Conservation (phyloP, 2,888 invertebrate genomes). For the Argyresthia albistria region DNA sequence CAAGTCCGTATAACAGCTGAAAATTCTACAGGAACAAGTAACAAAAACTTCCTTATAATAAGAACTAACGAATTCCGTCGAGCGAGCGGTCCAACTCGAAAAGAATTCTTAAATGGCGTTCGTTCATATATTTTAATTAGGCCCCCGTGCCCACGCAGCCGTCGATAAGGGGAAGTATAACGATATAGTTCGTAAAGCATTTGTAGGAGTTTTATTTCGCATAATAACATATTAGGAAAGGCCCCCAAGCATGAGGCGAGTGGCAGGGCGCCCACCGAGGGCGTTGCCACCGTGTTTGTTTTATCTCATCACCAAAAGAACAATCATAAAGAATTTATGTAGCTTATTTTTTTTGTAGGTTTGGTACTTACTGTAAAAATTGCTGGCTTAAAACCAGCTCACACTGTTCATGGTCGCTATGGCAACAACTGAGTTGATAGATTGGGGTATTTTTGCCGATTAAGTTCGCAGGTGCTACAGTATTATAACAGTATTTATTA, state of each 20-base stretch:
- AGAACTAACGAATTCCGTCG: slow-evolving; percentile 32
- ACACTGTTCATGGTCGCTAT: too few species aligned
- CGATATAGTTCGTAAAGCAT: slow-evolving; percentile 15
- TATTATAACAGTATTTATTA: neutral
- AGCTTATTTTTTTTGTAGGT: too few species aligned
- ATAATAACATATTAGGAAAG: slow-evolving; percentile 59
- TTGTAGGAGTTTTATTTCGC: slow-evolving; percentile 46
- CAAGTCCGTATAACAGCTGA: neutral
- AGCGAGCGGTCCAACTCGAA: slow-evolving; percentile 20
- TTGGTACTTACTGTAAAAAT: neutral
- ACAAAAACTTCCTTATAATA: neutral
- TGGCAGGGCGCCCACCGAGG: neutral
- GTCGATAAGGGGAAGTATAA: slow-evolving; percentile 48
- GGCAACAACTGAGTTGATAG: too few species aligned
- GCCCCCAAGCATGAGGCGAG: slow-evolving; percentile 33
- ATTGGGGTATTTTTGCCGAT: too few species aligned
- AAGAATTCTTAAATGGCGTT: slow-evolving; percentile 52
- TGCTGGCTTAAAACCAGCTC: too few species aligned
- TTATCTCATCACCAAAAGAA: too few species aligned
- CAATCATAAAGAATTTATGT: too few species aligned
- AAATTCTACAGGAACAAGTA: neutral
- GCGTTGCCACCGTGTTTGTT: neutral
- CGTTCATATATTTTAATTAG: slow-evolving; percentile 63
- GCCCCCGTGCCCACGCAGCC: slow-evolving; percentile 44
- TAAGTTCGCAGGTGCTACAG: too few species aligned